These are phyloP conservation scores for Formica exsecta DNA, from an alignment of 1,140 invertebrate genomes.

Conservation along the genomic window DNA sequence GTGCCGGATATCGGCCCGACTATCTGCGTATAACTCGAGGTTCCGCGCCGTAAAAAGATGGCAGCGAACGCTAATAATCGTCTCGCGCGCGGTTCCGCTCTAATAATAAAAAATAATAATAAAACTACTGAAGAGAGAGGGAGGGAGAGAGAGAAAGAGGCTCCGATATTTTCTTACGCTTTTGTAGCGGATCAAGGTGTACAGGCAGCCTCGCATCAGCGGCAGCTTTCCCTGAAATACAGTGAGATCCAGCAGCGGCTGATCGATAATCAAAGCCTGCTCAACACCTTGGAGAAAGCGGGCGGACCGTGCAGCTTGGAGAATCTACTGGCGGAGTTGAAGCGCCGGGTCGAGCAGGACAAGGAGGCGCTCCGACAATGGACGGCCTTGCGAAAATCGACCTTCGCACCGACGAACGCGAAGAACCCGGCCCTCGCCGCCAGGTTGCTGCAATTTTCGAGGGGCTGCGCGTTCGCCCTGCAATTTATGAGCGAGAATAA, in stretches of 20 bases:
- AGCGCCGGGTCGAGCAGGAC: constrained; percentile 90
- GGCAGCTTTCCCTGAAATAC: constrained; percentile 93
- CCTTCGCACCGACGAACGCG: constrained; percentile 79
- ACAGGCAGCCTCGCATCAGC: constrained; percentile 95
- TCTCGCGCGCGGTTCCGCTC: constrained; percentile 50
- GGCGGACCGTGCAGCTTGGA: constrained; percentile 85
- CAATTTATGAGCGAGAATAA: constrained; percentile 89
- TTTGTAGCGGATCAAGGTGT: constrained; percentile 86
- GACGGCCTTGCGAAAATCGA: constrained; percentile 88
- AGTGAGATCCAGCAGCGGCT: constrained; percentile 94
- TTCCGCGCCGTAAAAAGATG: constrained; percentile 21
- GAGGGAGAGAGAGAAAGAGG: constrained; percentile 5
- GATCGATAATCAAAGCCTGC: constrained; percentile 96
- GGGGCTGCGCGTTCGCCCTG: constrained; percentile 92
- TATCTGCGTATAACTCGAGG: constrained; percentile 36
- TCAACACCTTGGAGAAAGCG: constrained; percentile 93
- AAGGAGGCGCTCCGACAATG: constrained; percentile 91
- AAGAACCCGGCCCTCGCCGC: constrained; percentile 87
- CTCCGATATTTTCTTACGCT: constrained; percentile 45
- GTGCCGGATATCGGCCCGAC: constrained; percentile 38
- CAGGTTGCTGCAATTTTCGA: constrained; percentile 93
- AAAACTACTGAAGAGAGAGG: constrained; percentile 11
- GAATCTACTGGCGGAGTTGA: constrained; percentile 87
- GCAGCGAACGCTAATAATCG: constrained; percentile 45
- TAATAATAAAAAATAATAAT: constrained; percentile 64